phyloP scores from a whole-genome alignment of 2,888 invertebrate genomes.

The Trimorus sp. region DNA sequence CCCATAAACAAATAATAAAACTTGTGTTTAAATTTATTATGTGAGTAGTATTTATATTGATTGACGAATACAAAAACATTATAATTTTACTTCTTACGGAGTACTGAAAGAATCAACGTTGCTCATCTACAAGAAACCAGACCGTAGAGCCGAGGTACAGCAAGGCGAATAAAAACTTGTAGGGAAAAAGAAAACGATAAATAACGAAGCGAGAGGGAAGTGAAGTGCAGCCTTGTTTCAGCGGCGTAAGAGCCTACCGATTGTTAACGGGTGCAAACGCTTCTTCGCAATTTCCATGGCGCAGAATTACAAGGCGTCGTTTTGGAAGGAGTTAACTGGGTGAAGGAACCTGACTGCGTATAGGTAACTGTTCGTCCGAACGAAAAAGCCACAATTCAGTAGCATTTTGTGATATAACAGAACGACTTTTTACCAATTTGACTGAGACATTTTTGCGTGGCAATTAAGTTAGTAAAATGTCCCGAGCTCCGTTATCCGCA shows the following conservation, averaged over 20 bases:
- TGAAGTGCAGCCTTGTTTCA: constrained; percentile 77
- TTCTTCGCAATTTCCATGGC: constrained; percentile 55
- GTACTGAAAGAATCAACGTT: constrained; percentile 62
- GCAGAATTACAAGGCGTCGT: constrained; percentile 32
- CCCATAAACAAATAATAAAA: too few species aligned
- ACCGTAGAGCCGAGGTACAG: constrained; percentile 73
- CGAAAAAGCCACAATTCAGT: constrained; percentile 12
- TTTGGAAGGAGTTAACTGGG: constrained; percentile 31
- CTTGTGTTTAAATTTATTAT: too few species aligned
- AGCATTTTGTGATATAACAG: constrained; percentile 1
- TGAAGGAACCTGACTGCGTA: constrained; percentile 4
- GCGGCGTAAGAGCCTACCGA: constrained; percentile 71
- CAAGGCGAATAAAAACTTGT: constrained; percentile 69
- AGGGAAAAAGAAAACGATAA: constrained; percentile 71
- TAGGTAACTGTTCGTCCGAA: constrained; percentile 1
- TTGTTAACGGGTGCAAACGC: constrained; percentile 43
- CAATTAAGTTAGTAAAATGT: neutral
- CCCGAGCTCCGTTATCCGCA: constrained; percentile 13
- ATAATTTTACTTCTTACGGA: constrained; percentile 33
- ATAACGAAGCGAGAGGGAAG: constrained; percentile 73
- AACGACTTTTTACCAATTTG: neutral
- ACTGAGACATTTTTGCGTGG: neutral
- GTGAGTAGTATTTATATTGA: too few species aligned
- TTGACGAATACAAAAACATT: too few species aligned
- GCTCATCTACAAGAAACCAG: constrained; percentile 70